These are phyloP conservation scores for Hippasteria phrygiana DNA, from an alignment of 53 echinoderm and acorn worm genomes.

Conservation along the genomic window DNA sequence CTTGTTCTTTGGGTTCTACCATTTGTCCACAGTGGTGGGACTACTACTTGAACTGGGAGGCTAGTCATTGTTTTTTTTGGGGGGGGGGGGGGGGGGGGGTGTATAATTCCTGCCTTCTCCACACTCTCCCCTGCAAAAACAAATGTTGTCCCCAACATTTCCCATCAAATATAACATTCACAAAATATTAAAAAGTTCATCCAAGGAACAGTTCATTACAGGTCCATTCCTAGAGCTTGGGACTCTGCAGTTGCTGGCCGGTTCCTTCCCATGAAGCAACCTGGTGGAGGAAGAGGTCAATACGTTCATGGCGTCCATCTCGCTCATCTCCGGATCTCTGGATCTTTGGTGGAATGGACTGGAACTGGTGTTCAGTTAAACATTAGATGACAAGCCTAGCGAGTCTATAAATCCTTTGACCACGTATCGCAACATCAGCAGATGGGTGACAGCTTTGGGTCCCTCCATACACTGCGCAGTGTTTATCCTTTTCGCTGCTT, in stretches of 20 bases:
- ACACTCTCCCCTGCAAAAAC: constrained; percentile 38
- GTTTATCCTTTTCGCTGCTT: neutral
- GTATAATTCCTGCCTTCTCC: too few species aligned
- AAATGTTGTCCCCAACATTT: constrained; percentile 37
- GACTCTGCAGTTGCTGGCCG: constrained; percentile 15
- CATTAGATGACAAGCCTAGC: neutral
- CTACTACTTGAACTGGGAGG: too few species aligned
- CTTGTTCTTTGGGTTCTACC: too few species aligned
- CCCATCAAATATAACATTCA: neutral
- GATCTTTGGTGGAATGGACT: neutral
- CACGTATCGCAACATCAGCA: neutral
- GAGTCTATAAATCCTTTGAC: neutral
- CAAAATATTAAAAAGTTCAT: neutral
- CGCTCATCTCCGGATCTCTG: neutral
- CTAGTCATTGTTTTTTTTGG: too few species aligned
- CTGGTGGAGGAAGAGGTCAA: neutral
- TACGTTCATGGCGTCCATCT: constrained; percentile 4
- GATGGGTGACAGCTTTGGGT: neutral
- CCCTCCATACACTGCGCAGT: constrained; percentile 12
- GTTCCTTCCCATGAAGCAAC: constrained; percentile 17
- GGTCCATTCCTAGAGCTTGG: constrained; percentile 22
- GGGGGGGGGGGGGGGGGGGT: too few species aligned
- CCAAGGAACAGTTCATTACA: neutral
- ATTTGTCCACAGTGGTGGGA: too few species aligned
- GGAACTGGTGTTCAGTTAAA: constrained; percentile 1